These are phyloP conservation scores for Accipiter virgatus DNA, from an alignment of 2,113 vertebrate genomes.

Conservation along the genomic window DNA sequence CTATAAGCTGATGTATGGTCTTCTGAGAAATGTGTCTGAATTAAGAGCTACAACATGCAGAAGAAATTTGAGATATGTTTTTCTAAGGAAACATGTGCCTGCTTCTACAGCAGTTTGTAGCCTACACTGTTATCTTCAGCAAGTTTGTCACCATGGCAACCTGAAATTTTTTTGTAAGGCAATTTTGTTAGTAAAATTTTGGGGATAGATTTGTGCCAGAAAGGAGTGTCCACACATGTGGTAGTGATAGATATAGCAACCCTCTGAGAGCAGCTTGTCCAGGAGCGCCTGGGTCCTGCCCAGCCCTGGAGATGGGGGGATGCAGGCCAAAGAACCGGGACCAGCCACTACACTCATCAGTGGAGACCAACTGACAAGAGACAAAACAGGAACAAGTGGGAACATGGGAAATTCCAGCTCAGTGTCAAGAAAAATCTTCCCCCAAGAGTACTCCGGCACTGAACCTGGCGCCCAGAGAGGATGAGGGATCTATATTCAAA, in stretches of 20 bases:
- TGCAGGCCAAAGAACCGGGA: background rate
- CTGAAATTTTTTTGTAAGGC: background rate
- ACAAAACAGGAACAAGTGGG: background rate
- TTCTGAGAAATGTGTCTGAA: background rate
- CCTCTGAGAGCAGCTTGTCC: background rate
- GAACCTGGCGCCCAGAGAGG: background rate
- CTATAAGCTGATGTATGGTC: background rate
- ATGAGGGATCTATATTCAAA: background rate
- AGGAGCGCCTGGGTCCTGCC: background rate
- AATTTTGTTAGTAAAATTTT: background rate
- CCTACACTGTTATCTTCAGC: background rate
- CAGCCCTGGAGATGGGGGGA: background rate
- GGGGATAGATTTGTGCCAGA: background rate
- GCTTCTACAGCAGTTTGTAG: background rate
- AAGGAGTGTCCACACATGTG: background rate
- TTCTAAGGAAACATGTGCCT: background rate
- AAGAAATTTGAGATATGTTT: background rate
- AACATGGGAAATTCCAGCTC: background rate
- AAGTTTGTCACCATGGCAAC: slow-evolving; percentile 32
- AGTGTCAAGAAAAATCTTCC: background rate
- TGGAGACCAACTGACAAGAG: background rate
- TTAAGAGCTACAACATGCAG: background rate
- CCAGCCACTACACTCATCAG: background rate
- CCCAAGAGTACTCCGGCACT: background rate
- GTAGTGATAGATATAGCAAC: background rate